Evolutionary conservation across 2,797 vertebrate species (phyloP).

Genomic region (Acridotheres tristis): DNA sequence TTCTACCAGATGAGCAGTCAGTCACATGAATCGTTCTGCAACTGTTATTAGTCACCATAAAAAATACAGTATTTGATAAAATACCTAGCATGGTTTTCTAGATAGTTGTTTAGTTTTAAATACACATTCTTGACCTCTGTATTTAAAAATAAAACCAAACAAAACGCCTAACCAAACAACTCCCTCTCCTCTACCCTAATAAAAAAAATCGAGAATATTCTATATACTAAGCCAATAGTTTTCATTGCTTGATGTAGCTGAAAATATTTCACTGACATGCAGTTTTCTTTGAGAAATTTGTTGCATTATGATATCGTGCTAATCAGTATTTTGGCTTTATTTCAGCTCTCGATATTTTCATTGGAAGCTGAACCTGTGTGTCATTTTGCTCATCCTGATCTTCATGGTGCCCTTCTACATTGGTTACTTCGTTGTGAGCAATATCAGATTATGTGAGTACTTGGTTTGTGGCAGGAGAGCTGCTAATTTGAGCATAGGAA

Average conservation of each 20-base stretch:
- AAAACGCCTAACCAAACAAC: background rate
- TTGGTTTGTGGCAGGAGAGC: background rate
- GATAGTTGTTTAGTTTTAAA: background rate
- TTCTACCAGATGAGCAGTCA: background rate
- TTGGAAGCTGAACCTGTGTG: constrained; percentile 97
- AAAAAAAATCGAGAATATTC: background rate
- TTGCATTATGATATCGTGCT: background rate
- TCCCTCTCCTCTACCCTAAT: background rate
- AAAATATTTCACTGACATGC: background rate
- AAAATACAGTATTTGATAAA: background rate
- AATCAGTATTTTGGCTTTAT: constrained; percentile 27
- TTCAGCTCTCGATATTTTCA: constrained; percentile 97
- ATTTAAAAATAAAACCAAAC: background rate
- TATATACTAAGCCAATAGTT: background rate
- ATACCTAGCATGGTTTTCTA: background rate
- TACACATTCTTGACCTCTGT: background rate
- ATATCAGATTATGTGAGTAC: constrained; percentile 94
- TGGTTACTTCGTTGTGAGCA: constrained; percentile 98
- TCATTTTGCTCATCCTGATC: constrained; percentile 94
- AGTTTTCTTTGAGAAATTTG: background rate
- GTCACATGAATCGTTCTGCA: background rate
- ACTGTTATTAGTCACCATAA: background rate
- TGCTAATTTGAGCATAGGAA: background rate
- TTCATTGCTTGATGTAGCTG: background rate
- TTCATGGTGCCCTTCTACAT: constrained; percentile 99